Evolutionary conservation across 1,140 invertebrate genomes (phyloP).

Genomic region (Pinna nobilis): DNA sequence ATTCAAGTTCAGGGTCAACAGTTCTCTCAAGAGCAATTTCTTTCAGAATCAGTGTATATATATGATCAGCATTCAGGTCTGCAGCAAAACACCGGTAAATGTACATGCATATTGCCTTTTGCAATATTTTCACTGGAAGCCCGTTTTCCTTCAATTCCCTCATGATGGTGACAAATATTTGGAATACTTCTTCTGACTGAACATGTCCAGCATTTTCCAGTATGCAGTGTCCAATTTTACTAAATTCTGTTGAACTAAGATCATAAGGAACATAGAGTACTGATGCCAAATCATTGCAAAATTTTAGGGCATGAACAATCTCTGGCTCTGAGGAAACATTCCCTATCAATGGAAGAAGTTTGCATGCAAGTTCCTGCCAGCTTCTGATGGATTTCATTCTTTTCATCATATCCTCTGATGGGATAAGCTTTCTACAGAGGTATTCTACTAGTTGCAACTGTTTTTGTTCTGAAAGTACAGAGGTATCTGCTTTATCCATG

Average conservation of each 20-base stretch:
- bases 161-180: neutral
- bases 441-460: constrained; percentile 1
- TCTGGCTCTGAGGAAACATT: neutral
- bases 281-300: constrained; percentile 25
- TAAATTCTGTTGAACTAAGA: neutral
- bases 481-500: neutral
- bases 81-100: neutral
- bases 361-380: constrained; percentile 4
- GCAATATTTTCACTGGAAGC: neutral
- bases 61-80: neutral
- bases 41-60: neutral
- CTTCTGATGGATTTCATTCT: neutral
- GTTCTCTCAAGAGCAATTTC: neutral
- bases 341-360: constrained; percentile 13
- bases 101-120: neutral
- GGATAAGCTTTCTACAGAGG: constrained; percentile 15
- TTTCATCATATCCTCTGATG: neutral
- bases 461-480: neutral
- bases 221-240: neutral
- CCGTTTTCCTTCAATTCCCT: neutral
- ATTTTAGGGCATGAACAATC: neutral
- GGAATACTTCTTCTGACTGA: neutral
- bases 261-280: neutral
- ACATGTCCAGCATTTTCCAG: neutral
- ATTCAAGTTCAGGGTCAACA: neutral